Evolutionary conservation across 2,113 vertebrate genomes (phyloP).

Genomic region (Labeo catla): DNA sequence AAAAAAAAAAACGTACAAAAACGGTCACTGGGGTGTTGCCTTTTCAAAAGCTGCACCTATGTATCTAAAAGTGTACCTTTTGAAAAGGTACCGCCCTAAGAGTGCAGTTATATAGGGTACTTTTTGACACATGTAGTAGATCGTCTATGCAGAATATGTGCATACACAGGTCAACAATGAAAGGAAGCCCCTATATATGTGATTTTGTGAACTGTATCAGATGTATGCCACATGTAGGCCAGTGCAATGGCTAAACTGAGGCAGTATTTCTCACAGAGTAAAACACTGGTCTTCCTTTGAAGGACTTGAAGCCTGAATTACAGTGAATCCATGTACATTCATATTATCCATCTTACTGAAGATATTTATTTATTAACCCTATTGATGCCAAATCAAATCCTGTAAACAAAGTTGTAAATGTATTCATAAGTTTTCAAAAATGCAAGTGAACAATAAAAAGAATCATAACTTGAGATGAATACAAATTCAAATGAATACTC

Average conservation of each 20-base stretch:
- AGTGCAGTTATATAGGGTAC: not conserved
- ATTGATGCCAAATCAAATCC: too few species aligned
- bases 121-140: not conserved
- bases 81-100: not conserved
- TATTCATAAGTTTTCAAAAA: too few species aligned
- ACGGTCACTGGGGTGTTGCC: too few species aligned
- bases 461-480: too few species aligned
- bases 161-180: not conserved
- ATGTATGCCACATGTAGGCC: not conserved
- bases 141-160: not conserved
- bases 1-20: too few species aligned
- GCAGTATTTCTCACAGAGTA: not conserved
- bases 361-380: not conserved
- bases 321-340: not conserved
- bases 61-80: not conserved
- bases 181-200: not conserved
- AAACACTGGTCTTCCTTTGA: not conserved
- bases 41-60: not conserved
- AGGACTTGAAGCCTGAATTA: not conserved
- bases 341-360: not conserved
- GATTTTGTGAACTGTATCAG: not conserved
- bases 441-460: too few species aligned
- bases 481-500: too few species aligned
- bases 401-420: too few species aligned
- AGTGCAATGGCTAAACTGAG: not conserved